Evolutionary conservation across 2,113 vertebrate species (phyloP).

Genomic region (Rhynchomys soricoides): DNA sequence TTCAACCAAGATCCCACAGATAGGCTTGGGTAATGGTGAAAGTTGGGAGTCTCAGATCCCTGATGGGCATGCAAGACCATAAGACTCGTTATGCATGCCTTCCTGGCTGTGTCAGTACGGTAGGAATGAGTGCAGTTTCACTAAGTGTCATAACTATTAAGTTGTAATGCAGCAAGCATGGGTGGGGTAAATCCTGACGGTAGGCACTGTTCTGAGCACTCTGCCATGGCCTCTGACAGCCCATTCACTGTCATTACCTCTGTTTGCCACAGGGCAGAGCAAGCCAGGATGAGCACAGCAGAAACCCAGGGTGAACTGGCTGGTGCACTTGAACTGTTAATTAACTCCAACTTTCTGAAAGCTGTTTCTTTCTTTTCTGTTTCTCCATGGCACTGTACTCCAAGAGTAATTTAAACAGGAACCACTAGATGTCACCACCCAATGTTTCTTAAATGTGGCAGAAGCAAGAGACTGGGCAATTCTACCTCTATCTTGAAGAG

Average conservation of each 20-base stretch:
- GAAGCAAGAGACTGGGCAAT: not conserved
- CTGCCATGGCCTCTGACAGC: not conserved
- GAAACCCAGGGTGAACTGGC: not conserved
- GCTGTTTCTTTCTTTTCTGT: not conserved
- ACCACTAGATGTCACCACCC: constrained; percentile 67
- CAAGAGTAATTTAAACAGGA: constrained; percentile 52
- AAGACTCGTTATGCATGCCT: not conserved
- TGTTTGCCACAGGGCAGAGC: not conserved
- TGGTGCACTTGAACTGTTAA: not conserved
- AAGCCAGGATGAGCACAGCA: not conserved
- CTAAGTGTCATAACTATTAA: not conserved
- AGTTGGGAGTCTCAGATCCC: not conserved
- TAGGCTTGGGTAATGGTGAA: not conserved
- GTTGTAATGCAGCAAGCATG: not conserved
- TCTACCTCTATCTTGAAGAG: not conserved
- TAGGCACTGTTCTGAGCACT: not conserved
- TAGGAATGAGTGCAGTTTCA: not conserved
- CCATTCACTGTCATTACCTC: fast-evolving
- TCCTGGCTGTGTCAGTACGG: not conserved
- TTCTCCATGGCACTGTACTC: not conserved
- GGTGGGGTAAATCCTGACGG: not conserved
- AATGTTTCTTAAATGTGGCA: not conserved
- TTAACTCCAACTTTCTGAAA: not conserved
- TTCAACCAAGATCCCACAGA: not conserved
- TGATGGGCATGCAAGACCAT: not conserved